Evolutionary conservation across 2,888 invertebrate genomes (phyloP), one percentile per base, ranked within the genome.

Genomic region (Pyralis farinalis): DNA sequence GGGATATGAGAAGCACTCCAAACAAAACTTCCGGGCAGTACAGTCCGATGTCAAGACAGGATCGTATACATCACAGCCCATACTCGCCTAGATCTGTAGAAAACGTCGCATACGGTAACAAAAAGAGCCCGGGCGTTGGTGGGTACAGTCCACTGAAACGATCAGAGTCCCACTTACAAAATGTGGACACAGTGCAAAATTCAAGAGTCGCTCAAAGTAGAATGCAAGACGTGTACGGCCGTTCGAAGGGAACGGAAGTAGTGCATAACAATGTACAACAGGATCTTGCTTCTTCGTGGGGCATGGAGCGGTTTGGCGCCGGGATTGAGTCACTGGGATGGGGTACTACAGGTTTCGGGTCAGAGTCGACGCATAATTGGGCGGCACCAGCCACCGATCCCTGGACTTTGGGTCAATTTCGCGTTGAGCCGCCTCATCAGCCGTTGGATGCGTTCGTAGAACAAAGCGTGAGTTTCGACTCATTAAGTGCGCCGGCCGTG

Each of bases 1-100:
- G 58, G 27, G 87, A 87, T 30, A 59, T 71, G 25, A 66, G 82
- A 42, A 73, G 47, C 47, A 77, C 71, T 44, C 62, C 83, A 1
- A 78, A 68, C 48, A 78, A 82, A 62, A 84, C 86, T 2, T 72
- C 87, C 39, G 86, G 82, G 1, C 84, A 83, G 34, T 84, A 84
- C 62, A 87, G 87, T 49, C 88, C 88, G 1, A 79, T 86, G 85
- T 82, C 86, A 31, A 61, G 87, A 28, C 85, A 83, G 50, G 86
- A 87, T 41, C 75, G 83, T 7, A 49, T 71, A 12, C 85, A 79
- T 46, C 83, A 79, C 35, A 82, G 85, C 25, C 85, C 87, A 4
- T 87, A 85, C 47, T 87, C 88, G 20, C 86, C 87, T 21, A 57
- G 86, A 34, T 82, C 85, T 3, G 84, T 79, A 5, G 87, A 86